phyloP scores from a whole-genome alignment of 2,113 vertebrate species.

The Esox niger region DNA sequence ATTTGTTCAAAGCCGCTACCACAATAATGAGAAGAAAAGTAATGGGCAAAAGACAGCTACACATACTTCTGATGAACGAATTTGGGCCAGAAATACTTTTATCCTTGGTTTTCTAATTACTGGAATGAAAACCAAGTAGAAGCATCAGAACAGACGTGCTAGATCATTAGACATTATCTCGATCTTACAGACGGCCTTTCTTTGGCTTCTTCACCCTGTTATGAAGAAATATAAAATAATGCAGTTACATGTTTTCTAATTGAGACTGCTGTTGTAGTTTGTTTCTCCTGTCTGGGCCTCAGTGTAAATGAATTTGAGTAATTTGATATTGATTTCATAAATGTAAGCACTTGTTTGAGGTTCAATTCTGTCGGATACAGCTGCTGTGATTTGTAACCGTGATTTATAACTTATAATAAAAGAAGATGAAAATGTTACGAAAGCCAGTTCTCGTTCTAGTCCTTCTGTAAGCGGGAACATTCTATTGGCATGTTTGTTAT shows the following conservation, averaged over 20 bases:
- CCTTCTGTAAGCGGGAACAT: neutral
- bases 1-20: conserved; percentile 54
- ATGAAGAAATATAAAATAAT: conserved; percentile 43
- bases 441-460: conserved; percentile 34
- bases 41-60: conserved; percentile 58
- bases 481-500: neutral
- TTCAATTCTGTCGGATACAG: conserved; percentile 56
- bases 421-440: conserved; percentile 45
- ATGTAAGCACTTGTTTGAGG: conserved; percentile 55
- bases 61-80: conserved; percentile 65
- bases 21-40: conserved; percentile 54
- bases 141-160: conserved; percentile 49
- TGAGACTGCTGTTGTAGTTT: conserved; percentile 65
- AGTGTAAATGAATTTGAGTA: conserved; percentile 72
- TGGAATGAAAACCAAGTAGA: conserved; percentile 63
- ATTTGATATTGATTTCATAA: conserved; percentile 69
- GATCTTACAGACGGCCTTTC: conserved; percentile 23
- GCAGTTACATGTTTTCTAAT: conserved; percentile 62
- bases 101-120: conserved; percentile 63
- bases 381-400: conserved; percentile 55
- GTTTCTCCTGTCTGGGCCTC: conserved; percentile 67
- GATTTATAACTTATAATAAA: conserved; percentile 52
- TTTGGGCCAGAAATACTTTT: conserved; percentile 63
- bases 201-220: conserved; percentile 39
- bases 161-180: conserved; percentile 17